These are phyloP conservation scores for Rhynchomys soricoides DNA, from an alignment of 2,113 vertebrate species.

Conservation along the genomic window DNA sequence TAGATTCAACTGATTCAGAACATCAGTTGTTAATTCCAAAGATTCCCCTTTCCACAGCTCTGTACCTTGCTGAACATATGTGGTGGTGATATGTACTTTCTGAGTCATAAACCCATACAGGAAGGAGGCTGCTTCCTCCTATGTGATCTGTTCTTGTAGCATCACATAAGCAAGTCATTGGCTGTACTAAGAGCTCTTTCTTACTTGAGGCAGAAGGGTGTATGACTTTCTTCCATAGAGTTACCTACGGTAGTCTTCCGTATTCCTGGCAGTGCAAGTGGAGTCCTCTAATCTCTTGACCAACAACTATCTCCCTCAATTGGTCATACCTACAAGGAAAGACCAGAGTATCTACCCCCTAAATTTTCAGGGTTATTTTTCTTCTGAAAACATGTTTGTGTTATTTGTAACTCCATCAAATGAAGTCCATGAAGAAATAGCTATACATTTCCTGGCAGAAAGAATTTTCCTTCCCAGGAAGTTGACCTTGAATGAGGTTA, in stretches of 20 bases:
- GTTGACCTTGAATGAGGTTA: background rate
- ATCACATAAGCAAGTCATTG: background rate
- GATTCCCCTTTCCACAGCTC: background rate
- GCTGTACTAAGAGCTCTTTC: background rate
- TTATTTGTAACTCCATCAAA: background rate
- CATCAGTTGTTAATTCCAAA: background rate
- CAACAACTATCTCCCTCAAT: background rate
- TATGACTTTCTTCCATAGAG: background rate
- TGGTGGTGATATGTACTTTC: background rate
- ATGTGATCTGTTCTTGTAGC: background rate
- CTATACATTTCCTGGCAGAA: background rate
- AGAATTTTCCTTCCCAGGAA: background rate
- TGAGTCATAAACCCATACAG: fast-evolving
- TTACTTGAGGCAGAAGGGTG: background rate
- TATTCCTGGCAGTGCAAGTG: background rate
- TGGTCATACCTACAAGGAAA: background rate
- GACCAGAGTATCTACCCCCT: background rate
- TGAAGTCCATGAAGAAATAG: background rate
- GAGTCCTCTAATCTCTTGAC: background rate
- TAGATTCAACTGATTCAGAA: background rate
- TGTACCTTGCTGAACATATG: background rate
- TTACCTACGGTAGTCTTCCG: fast-evolving
- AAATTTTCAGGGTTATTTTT: background rate
- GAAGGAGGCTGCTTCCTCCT: background rate
- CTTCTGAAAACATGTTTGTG: background rate